phyloP scores from a whole-genome alignment of 2,888 invertebrate species.

The Ornithoptera alexandrae region DNA sequence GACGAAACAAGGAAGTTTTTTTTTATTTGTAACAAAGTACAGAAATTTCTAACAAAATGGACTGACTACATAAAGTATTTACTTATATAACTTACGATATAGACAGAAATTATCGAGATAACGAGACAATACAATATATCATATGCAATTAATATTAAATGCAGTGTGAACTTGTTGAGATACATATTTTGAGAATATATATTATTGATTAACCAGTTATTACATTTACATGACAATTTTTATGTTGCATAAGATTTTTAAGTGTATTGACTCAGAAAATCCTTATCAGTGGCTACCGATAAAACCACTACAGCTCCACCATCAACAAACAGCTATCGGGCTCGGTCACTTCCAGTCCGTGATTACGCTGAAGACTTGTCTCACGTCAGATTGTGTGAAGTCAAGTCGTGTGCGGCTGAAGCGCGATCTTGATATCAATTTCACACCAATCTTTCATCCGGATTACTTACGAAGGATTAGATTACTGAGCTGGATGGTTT shows the following conservation, averaged over 20 bases:
- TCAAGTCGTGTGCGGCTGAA: conserved; percentile 7
- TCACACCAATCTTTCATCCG: conserved; percentile 27
- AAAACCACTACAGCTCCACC: conserved; percentile 8
- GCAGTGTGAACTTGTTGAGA: too few species aligned
- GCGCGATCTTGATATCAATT: conserved; percentile 28
- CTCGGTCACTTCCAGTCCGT: conserved; percentile 16
- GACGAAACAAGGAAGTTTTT: not conserved
- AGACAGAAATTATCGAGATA: not conserved
- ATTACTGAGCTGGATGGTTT: not conserved
- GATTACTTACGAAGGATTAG: conserved; percentile 24
- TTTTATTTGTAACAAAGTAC: not conserved
- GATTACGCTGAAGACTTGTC: conserved; percentile 25
- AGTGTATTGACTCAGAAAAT: not conserved
- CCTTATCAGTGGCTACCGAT: conserved; percentile 16
- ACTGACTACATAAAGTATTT: not conserved
- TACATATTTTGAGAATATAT: too few species aligned
- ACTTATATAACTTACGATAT: not conserved
- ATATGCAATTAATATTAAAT: too few species aligned
- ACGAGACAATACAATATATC: too few species aligned
- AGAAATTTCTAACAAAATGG: not conserved
- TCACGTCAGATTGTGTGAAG: conserved; percentile 23
- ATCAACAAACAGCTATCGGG: conserved; percentile 23
- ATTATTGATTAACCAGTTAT: not conserved
- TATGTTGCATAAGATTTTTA: not conserved
- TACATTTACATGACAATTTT: not conserved